Evolutionary conservation across 2,113 vertebrate genomes (phyloP).

Genomic region (Egretta garzetta): DNA sequence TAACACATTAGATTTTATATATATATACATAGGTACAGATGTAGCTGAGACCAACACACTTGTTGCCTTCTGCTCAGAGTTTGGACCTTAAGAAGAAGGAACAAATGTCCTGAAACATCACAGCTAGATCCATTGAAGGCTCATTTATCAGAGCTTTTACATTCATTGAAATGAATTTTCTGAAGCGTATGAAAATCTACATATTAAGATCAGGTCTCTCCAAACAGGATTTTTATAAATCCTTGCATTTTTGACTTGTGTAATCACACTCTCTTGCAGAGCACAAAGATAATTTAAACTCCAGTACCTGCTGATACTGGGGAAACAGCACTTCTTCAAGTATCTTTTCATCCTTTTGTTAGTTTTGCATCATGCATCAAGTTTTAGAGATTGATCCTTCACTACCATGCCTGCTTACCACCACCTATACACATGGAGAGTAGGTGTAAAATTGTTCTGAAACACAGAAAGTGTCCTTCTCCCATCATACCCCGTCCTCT

Average conservation of each 20-base stretch:
- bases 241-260: neutral
- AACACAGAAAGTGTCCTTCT: neutral
- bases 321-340: neutral
- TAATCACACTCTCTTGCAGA: neutral
- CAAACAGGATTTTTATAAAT: neutral
- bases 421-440: accelerated
- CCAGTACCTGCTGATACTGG: neutral
- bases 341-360: neutral
- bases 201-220: neutral
- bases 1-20: neutral
- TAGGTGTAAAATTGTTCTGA: neutral
- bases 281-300: neutral
- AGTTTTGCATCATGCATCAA: neutral
- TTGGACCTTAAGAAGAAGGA: neutral
- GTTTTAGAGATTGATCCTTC: neutral
- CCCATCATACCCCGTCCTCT: neutral
- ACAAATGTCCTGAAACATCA: neutral
- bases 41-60: neutral
- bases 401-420: neutral
- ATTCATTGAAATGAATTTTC: neutral
- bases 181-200: neutral
- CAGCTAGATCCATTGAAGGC: neutral
- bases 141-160: neutral
- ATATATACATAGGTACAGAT: too few relatives aligned
- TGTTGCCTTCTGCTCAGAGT: neutral